Evolutionary conservation across 2,113 vertebrate genomes (phyloP), one percentile per base, ranked within the genome.

Genomic region (Xyliphius kryptos): DNA sequence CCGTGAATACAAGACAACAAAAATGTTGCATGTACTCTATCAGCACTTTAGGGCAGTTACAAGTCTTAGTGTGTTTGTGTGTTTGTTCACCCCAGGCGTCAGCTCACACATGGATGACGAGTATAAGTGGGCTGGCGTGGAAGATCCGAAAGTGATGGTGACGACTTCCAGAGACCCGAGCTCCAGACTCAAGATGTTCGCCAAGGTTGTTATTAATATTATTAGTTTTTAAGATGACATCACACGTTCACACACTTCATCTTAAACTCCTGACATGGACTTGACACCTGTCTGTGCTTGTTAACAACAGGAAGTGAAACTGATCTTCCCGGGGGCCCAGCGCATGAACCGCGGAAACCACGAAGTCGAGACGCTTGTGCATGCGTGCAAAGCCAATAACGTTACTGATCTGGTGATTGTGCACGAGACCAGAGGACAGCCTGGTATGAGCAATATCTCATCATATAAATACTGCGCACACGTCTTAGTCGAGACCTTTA

Each of bases 341-440:
- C 89, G 91, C 17, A 95, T 95, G 92, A 95, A 95, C 86, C 86
- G 93, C 59, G 93, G 93, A 61, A 89, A 89, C 57, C 90, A 94
- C 16, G 91, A 95, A 63, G 83, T 94, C 4, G 74, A 79, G 0
- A 76, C 90, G 0, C 81, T 95, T 37, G 89, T 95, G 6, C 80
- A 77, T 46, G 92, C 93, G 38, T 92, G 90, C 79, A 91, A 88
- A 74, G 88, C 89, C 52, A 93, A 93, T 5, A 89, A 82, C 0
- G 90, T 95, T 1, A 91, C 89, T 0, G 93, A 95, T 76, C 83
- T 95, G 2, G 61, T 94, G 56, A 83, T 95, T 0, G 56, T 95
- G 0, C 92, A 95, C 0, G 93, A 95, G 58, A 92, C 92, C n/a
- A 80, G 93, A 70, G 93, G 92, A 46, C 84, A 89, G 47, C 92